phyloP scores from a whole-genome alignment of 2,113 vertebrate species.

The Pterocles orientalis region DNA sequence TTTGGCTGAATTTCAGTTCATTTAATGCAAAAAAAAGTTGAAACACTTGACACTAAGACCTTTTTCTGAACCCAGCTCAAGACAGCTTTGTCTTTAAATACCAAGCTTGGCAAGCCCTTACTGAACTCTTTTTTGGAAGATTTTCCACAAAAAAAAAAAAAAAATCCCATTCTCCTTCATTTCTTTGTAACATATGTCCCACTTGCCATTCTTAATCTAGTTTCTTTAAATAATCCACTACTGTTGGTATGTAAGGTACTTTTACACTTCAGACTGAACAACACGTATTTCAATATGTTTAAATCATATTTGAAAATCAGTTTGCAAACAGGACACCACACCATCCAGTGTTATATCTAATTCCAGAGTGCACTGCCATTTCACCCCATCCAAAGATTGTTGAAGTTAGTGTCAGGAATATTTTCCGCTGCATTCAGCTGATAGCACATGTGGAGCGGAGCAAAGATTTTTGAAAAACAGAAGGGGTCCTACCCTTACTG shows the following conservation, averaged over 20 bases:
- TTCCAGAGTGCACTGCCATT: background rate
- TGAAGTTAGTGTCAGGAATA: background rate
- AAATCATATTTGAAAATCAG: background rate
- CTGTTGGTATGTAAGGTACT: background rate
- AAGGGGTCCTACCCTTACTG: background rate
- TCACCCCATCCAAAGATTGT: background rate
- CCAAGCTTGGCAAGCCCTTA: background rate
- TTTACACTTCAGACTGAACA: background rate
- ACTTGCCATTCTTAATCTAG: background rate
- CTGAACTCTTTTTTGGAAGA: background rate
- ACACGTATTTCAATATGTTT: background rate
- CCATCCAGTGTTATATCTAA: background rate
- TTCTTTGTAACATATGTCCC: background rate
- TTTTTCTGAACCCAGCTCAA: conserved; percentile 50
- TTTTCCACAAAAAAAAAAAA: background rate
- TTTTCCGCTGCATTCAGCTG: background rate
- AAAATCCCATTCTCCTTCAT: background rate
- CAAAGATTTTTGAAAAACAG: background rate
- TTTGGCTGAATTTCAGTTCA: conserved; percentile 55
- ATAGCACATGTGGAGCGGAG: background rate
- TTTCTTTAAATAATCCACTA: background rate
- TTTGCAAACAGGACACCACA: background rate
- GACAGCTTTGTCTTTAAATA: conserved; percentile 25
- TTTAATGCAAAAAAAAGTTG: conserved; percentile 18
- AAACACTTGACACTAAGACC: conserved; percentile 43